Conservation (phyloP, 2,113 vertebrate species). For the Gnathonemus echidnorhynchus region DNA sequence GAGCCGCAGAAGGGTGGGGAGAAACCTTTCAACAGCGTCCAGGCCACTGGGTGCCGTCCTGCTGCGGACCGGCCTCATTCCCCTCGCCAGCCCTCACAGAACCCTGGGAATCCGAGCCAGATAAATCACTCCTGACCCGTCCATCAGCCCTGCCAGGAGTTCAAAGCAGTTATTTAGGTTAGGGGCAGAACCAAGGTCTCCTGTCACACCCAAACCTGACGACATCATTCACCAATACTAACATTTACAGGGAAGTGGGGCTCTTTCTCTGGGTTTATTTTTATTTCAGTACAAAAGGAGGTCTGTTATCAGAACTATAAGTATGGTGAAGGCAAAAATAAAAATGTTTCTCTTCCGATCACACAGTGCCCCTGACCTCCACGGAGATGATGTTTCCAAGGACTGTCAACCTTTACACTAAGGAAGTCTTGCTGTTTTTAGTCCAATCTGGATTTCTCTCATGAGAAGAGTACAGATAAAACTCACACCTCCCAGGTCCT, state of each 20-base stretch:
- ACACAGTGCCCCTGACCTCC: slow-evolving; percentile 18
- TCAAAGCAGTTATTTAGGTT: slow-evolving; percentile 34
- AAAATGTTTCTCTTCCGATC: slow-evolving; percentile 29
- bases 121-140: slow-evolving; percentile 18
- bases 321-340: slow-evolving; percentile 25
- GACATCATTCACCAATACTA: slow-evolving; percentile 33
- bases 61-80: slow-evolving; percentile 22
- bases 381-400: background rate
- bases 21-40: slow-evolving; percentile 14
- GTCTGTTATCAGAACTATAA: slow-evolving; percentile 36
- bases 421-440: background rate
- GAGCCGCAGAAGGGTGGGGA: background rate
- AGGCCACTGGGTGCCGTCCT: background rate
- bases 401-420: slow-evolving; percentile 14
- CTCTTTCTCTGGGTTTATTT: slow-evolving; percentile 31
- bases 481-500: background rate
- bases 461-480: background rate
- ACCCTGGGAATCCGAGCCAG: slow-evolving; percentile 23
- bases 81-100: slow-evolving; percentile 13
- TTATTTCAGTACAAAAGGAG: slow-evolving; percentile 34
- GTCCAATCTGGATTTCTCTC: background rate
- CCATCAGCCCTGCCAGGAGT: slow-evolving; percentile 23
- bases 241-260: slow-evolving; percentile 36
- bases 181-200: slow-evolving; percentile 14
- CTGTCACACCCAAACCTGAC: slow-evolving; percentile 31